Evolutionary conservation across 2,113 vertebrate species (phyloP).

Genomic region (Climacteris rufus): DNA sequence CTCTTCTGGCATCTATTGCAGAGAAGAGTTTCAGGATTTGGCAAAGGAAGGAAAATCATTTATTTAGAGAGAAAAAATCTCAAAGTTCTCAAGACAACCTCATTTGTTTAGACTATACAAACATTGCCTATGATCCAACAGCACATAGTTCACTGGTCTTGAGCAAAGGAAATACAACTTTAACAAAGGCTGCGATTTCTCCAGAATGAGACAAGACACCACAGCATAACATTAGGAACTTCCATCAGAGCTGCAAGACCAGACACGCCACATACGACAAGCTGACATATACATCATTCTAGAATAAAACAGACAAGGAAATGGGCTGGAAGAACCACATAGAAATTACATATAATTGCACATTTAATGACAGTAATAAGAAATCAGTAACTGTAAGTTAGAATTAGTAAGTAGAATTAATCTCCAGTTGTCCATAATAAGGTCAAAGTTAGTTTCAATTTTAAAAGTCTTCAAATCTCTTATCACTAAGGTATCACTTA

Average conservation of each 20-base stretch:
- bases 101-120: slow-evolving; percentile 66
- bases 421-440: background rate
- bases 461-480: background rate
- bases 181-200: background rate
- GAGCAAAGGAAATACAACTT: slow-evolving; percentile 19
- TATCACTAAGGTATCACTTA: background rate
- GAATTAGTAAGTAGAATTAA: background rate
- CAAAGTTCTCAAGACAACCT: slow-evolving; percentile 46
- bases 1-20: slow-evolving; percentile 63
- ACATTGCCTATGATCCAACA: slow-evolving; percentile 39
- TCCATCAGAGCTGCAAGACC: background rate
- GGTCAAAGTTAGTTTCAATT: background rate
- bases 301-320: background rate
- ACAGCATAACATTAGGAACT: background rate
- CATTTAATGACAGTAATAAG: background rate
- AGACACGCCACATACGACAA: background rate
- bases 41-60: slow-evolving; percentile 64
- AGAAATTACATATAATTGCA: background rate
- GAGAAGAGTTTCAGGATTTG: slow-evolving; percentile 63
- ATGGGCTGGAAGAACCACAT: background rate
- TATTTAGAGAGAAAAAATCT: slow-evolving; percentile 65
- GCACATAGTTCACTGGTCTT: background rate
- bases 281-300: background rate
- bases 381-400: background rate
- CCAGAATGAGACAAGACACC: background rate